Evolutionary conservation across 2,113 vertebrate species (phyloP), one percentile per base, ranked within the genome.

Genomic region (Antigone vipio): DNA sequence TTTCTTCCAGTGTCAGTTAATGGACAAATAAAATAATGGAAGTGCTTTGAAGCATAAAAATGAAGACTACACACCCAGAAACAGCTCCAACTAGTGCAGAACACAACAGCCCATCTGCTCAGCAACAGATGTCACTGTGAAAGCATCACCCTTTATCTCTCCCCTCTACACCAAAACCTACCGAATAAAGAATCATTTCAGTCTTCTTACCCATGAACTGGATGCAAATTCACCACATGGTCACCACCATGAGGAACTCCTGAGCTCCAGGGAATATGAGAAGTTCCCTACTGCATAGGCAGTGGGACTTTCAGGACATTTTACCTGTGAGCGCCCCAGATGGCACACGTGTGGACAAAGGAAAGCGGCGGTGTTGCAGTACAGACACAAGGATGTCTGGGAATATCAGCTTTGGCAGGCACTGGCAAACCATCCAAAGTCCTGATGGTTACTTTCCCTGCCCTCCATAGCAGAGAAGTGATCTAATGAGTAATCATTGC

Each of bases 341-440:
- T 9, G 18, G 49, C 23, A 60, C 3, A 1, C 2, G 14, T 12
- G 30, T 55, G 22, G 21, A 34, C 0, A 4, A 17, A 30, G 27
- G 32, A 49, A 64, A 74, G n/a, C 22, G 71, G 19, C 0, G 5
- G 11, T 13, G 3, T n/a, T 84, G 14, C 32, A 26, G 17, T 27
- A 19, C 0, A 3, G 35, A 23, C 17, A 66, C 27, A 34, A 14
- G 2, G 6, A 12, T 29, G 14, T 26, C 42, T 81, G 59, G 59
- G 22, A 80, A 15, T 49, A 40, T 30, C 21, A 35, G 55, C 50
- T 62, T 67, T 62, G 47, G 3, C 14, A 71, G 47, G 22, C 44
- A 52, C 15, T 12, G 2, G 9, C 15, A 84, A 87, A 49, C 19
- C 8, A n/a, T 60, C 30, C 6, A 19, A 59, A 44, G 26, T 44